Conservation (phyloP, 2,888 invertebrate species). For the Torymus tubicola region DNA sequence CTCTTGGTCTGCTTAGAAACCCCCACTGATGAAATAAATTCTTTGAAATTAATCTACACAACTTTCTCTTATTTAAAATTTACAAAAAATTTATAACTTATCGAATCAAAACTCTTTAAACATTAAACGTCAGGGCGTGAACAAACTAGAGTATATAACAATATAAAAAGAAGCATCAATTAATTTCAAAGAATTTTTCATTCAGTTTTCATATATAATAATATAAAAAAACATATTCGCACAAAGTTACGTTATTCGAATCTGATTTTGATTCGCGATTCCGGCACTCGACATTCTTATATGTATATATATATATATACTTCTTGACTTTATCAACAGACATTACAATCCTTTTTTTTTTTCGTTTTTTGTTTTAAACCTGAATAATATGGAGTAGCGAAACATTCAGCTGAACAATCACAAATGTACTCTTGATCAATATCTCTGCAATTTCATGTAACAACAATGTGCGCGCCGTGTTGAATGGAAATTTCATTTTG, state of each 20-base stretch:
- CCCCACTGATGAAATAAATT: conserved; percentile 31
- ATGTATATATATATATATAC: neutral
- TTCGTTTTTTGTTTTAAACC: conserved; percentile 57
- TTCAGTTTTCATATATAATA: conserved; percentile 23
- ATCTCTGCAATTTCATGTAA: conserved; percentile 64
- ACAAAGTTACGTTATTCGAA: conserved; percentile 62
- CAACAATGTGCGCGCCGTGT: conserved; percentile 68
- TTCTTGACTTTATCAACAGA: conserved; percentile 64
- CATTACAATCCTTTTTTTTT: conserved; percentile 58
- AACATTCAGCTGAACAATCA: conserved; percentile 63
- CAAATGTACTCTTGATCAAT: conserved; percentile 64
- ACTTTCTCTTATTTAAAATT: neutral
- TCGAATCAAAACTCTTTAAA: conserved; percentile 11
- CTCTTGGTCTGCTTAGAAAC: conserved; percentile 28
- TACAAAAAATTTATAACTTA: conserved; percentile 4
- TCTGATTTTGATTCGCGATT: conserved; percentile 64
- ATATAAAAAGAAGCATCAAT: conserved; percentile 12
- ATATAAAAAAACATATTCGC: conserved; percentile 51
- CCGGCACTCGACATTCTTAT: conserved; percentile 49
- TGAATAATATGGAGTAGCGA: conserved; percentile 63
- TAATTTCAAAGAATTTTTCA: conserved; percentile 45
- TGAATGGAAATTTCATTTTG: conserved; percentile 61
- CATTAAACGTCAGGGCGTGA: neutral
- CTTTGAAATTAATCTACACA: conserved; percentile 33
- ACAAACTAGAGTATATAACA: conserved; percentile 7